Evolutionary conservation across 2,888 invertebrate species (phyloP).

Genomic region (Melinaea marsaeus): DNA sequence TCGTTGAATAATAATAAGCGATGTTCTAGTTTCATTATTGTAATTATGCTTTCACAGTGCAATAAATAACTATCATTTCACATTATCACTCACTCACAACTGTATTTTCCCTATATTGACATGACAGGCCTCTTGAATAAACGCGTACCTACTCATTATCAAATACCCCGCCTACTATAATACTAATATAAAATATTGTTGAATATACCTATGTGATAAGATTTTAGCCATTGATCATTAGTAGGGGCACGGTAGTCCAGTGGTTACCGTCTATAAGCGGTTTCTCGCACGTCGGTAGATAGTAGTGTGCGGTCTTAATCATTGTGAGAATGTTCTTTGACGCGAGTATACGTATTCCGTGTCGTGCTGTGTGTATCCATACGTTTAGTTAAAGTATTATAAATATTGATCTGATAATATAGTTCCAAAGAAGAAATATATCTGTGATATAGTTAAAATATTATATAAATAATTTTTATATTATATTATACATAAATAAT

Average conservation of each 20-base stretch:
- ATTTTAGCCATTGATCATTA: conserved; percentile 10
- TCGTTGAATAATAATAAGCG: no score
- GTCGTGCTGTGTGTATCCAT: conserved; percentile 42
- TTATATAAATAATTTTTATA: conserved; percentile 43
- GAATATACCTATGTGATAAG: not conserved
- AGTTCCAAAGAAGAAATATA: conserved; percentile 61
- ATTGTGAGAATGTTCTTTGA: conserved; percentile 51
- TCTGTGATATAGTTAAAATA: conserved; percentile 61
- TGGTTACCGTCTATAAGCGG: conserved; percentile 50
- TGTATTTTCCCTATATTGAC: no score
- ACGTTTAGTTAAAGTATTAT: conserved; percentile 49
- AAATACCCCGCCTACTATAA: not conserved
- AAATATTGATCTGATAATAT: conserved; percentile 55
- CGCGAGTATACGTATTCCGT: conserved; percentile 40
- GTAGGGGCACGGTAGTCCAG: conserved; percentile 20
- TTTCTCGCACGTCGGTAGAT: conserved; percentile 38
- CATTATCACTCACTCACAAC: no score
- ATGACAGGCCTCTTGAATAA: not conserved
- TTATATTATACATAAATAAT: conserved; percentile 44
- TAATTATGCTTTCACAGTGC: no score
- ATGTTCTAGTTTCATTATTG: no score
- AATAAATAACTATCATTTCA: no score
- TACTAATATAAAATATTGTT: not conserved
- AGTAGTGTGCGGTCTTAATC: conserved; percentile 41
- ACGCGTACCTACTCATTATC: not conserved